Base-by-base conservation (phyloP, 1,140 invertebrate species). In the Wiebesia pumilae region DNA sequence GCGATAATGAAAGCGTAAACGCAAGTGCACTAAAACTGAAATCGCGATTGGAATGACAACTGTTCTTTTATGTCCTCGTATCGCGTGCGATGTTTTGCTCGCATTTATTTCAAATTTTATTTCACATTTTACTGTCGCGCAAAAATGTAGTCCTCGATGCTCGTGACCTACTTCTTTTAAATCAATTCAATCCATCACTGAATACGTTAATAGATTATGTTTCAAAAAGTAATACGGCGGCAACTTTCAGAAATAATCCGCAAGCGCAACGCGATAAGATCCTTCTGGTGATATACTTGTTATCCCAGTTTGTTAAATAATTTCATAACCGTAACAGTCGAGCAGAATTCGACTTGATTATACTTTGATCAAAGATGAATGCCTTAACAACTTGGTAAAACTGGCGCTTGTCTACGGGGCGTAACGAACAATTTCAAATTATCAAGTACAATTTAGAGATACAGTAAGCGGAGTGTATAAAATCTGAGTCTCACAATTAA, bases 401-500 rank as follows among this genome's bases (percentile, higher is more conserved):
- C 10, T 43, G 0, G 21, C 33, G 40, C 40, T 75, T 10, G 24
- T n/a, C 24, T 75, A 43, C 38, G 4, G 3, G 27, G 0, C 24
- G 38, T 75, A n/a, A 43, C 38, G n/a, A 75, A 43, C 71, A 43
- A n/a, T 75, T 75, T 75, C 21, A 75, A 75, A 75, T 75, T 35
- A 75, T 75, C 38, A n/a, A n/a, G 71, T 43, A 43, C 24, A 75
- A 38, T 75, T 75, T 24, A 6, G 14, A 40, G 69, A 73, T 40
- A 16, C 3, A 24, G 21, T 3, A 21, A 43, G 38, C 33, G 38
- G 21, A 43, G 0, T 27, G 21, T 14, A 43, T n/a, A n/a, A 43
- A 75, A 75, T 75, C 38, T 21, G 9, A 10, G n/a, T 3, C 19
- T 43, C 10, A 24, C 24, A 43, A 75, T 75, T 75, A 75, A 75